Percentiles rank a stretch among this genome's conserved stretches.
These are phyloP conservation scores for Xanthorhoe spadicearia DNA, from an alignment of 2,888 invertebrate genomes.

Conservation along the genomic window DNA sequence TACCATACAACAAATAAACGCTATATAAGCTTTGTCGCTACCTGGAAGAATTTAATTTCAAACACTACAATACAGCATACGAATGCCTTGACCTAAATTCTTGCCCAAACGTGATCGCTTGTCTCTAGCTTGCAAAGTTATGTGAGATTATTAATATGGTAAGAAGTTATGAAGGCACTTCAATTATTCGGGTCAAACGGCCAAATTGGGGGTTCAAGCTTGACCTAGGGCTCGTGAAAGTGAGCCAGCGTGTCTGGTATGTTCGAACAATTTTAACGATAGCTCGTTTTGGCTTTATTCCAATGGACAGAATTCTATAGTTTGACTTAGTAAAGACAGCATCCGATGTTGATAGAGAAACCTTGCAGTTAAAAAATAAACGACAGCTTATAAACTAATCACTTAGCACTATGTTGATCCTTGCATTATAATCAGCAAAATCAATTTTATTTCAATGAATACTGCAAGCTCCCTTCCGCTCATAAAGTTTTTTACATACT, in stretches of 20 bases:
- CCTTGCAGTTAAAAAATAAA: too few species aligned
- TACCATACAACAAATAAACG: constrained; percentile 2
- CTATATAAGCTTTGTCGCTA: neutral
- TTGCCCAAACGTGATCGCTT: constrained; percentile 23
- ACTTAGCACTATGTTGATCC: too few species aligned
- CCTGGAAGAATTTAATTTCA: constrained; percentile 22
- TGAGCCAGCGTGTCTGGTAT: constrained; percentile 8
- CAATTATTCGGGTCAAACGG: constrained; percentile 23
- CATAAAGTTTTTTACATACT: too few species aligned
- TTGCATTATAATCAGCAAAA: too few species aligned
- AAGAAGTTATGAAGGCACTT: constrained; percentile 30
- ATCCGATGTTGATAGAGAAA: neutral
- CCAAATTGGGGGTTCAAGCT: constrained; percentile 17
- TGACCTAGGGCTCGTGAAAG: constrained; percentile 16
- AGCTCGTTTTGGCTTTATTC: neutral
- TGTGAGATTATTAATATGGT: constrained; percentile 31
- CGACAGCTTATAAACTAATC: too few species aligned
- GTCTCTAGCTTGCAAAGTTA: constrained; percentile 15
- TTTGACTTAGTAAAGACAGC: neutral
- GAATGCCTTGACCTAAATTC: constrained; percentile 27
- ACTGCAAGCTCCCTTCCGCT: too few species aligned
- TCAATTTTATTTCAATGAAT: too few species aligned
- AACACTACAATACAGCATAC: constrained; percentile 11
- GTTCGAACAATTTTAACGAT: constrained; percentile 2
- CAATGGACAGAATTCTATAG: neutral